Base-by-base conservation (phyloP, 2,888 invertebrate genomes). In the Drosophila neotestacea region DNA sequence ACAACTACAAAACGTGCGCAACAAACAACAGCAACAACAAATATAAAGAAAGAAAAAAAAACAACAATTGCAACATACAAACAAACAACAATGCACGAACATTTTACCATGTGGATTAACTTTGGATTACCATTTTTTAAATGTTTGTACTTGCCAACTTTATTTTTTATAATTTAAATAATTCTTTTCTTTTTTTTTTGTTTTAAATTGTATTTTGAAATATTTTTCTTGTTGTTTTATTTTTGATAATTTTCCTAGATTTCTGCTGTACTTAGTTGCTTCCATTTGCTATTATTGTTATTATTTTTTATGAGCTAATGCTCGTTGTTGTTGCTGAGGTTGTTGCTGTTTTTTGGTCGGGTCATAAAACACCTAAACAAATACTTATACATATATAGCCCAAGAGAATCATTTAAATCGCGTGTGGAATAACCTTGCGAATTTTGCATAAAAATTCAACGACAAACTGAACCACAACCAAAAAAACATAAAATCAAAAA, bases 71-170 rank as follows among this genome's bases (percentile, higher is more conserved):
- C 50, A 62, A 56, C 54, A 51, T 16, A 46, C 28, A 65, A 42
- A 36, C 11, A 32, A 36, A 28, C 77, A 77, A 77, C 69, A 79
- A 79, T 81, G 81, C 81, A 81, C 77, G 79, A 82, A 79, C 80
- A 79, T 72, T 77, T 81, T 81, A 80, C 84, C 73, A 85, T 77
- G 79, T 84, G 83, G 78, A 81, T 83, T 74, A 81, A 77, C 77
- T 78, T 79, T 38, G 78, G 74, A 85, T 75, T 79, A 61, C 77
- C 79, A 39, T 77, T 75, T 67, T 70, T 79, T 64, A 85, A 82
- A 86, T 83, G 81, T 81, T 79, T 77, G 78, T 79, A 79, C 59
- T 56, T 46, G 46, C 10, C 62, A 73, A 50, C 52, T 72, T 68
- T 36, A 30, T 32, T 50, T 47, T 59, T 60, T 47, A 34, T 38